Percentiles rank a stretch among this genome's conserved stretches.
Evolutionary conservation across 35 echinoderm and acorn worm genomes (phyloP).

Genomic region (Apostichopus californicus): DNA sequence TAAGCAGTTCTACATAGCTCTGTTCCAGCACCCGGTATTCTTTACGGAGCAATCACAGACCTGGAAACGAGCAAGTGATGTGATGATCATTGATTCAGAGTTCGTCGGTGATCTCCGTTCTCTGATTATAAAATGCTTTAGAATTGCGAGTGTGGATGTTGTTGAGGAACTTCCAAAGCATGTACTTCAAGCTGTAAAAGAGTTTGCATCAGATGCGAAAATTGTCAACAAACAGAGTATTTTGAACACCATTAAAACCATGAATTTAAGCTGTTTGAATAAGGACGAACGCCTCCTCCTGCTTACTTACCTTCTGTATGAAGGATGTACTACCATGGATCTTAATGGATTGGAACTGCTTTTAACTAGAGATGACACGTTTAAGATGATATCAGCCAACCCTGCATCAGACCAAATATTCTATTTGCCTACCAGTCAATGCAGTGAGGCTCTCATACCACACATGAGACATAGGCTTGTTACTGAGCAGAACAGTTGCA

Average conservation of each 20-base stretch:
- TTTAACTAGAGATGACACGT: not conserved
- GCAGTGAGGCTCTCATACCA: not conserved
- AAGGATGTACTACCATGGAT: not conserved
- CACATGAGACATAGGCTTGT: slow-evolving; percentile 27
- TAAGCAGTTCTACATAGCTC: slow-evolving; percentile 39
- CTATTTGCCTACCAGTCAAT: not conserved
- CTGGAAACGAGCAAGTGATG: slow-evolving; percentile 62
- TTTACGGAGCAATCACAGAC: slow-evolving; percentile 2
- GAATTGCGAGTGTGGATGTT: not conserved
- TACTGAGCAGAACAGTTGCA: not conserved
- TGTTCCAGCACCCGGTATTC: slow-evolving; percentile 64
- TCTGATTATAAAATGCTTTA: not conserved
- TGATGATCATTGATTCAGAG: slow-evolving; percentile 36
- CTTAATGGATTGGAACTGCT: slow-evolving; percentile 32
- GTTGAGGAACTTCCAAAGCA: not conserved
- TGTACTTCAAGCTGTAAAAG: slow-evolving; percentile 6
- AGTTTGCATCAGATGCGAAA: not conserved
- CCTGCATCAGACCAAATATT: not conserved
- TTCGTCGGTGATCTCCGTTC: not conserved
- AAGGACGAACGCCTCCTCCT: not conserved
- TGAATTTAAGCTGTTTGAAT: not conserved
- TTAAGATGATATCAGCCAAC: not conserved
- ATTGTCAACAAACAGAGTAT: not conserved
- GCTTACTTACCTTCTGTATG: not conserved
- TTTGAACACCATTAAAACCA: not conserved